Percentiles rank a stretch among this genome's conserved stretches.
Conservation (phyloP, 35 echinoderm and acorn worm genomes). For the Lytechinus pictus region DNA sequence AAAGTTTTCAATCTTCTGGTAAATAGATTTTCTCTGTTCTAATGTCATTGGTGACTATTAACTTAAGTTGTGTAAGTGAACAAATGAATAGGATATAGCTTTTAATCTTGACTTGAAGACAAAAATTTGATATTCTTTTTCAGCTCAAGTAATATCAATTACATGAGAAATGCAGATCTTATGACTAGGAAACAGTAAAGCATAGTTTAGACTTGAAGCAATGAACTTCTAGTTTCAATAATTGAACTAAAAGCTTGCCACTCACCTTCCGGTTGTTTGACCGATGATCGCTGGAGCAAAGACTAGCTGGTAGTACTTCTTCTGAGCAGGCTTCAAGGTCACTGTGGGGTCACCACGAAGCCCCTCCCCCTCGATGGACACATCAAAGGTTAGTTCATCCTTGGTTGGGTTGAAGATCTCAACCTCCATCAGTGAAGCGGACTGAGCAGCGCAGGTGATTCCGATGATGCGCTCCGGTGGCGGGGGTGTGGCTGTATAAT, state of each 20-base stretch:
- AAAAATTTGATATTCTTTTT: too few species aligned
- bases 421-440: constrained; percentile 89
- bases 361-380: constrained; percentile 80
- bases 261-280: constrained; percentile 83
- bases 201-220: too few species aligned
- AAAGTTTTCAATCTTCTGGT: too few species aligned
- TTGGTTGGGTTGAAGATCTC: constrained; percentile 85
- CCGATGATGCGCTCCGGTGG: constrained; percentile 71
- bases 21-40: too few species aligned
- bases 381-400: constrained; percentile 76
- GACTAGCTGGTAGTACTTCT: constrained; percentile 82
- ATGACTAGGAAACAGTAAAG: too few species aligned
- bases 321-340: constrained; percentile 78
- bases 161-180: too few species aligned
- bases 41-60: too few species aligned
- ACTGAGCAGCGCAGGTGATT: constrained; percentile 88
- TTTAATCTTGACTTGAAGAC: too few species aligned
- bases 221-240: too few species aligned
- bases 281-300: constrained; percentile 88
- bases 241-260: background rate
- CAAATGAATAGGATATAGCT: too few species aligned
- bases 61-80: too few species aligned
- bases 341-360: constrained; percentile 69
- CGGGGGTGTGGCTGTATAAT: constrained; percentile 40
- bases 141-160: too few species aligned